Evolutionary conservation across 2,113 vertebrate species (phyloP).

Genomic region (Chaetodon trifascialis): DNA sequence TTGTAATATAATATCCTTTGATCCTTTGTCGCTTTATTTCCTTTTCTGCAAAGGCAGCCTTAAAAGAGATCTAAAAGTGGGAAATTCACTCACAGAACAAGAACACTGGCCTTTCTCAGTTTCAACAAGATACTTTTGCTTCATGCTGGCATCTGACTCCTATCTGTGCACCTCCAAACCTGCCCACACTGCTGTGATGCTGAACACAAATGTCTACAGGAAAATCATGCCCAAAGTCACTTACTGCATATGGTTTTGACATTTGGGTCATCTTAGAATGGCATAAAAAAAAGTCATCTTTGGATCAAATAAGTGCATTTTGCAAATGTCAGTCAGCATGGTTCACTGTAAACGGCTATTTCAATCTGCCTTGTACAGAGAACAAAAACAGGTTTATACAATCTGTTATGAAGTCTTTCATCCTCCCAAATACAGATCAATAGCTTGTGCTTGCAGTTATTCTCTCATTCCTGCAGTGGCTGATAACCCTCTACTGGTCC

Average conservation of each 20-base stretch:
- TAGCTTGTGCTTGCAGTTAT: constrained; percentile 41
- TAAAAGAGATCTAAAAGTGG: constrained; percentile 15
- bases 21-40: constrained; percentile 47
- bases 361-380: constrained; percentile 31
- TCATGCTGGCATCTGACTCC: not conserved
- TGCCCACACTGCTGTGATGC: not conserved
- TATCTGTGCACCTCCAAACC: constrained; percentile 5
- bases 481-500: constrained; percentile 70
- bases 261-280: not conserved
- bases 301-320: constrained; percentile 42
- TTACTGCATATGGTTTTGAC: not conserved
- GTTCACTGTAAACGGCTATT: constrained; percentile 60
- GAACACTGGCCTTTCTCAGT: not conserved
- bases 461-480: constrained; percentile 66
- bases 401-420: constrained; percentile 43
- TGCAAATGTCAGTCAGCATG: constrained; percentile 54
- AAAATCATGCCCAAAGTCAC: not conserved
- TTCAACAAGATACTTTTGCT: constrained; percentile 8
- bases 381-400: constrained; percentile 45
- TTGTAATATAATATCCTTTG: constrained; percentile 29
- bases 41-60: not conserved
- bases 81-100: constrained; percentile 18
- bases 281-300: constrained; percentile 25
- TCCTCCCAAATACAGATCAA: constrained; percentile 56
- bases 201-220: not conserved